These are phyloP conservation scores for Brachyhypopomus gauderio DNA, from an alignment of 2,113 vertebrate species.

Conservation along the genomic window DNA sequence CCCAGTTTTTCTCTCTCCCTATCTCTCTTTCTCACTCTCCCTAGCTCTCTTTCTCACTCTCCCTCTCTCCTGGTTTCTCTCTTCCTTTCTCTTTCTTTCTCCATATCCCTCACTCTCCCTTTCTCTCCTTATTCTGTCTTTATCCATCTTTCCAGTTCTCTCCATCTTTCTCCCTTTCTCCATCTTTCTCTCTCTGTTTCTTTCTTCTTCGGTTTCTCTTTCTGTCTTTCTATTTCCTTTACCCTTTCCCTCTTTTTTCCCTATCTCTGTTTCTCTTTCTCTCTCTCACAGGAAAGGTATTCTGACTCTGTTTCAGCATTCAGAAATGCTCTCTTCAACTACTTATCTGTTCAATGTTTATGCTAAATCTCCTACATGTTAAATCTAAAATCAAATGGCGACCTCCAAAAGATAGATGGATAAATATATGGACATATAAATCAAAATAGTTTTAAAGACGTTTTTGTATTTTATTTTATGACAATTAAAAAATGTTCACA, in stretches of 20 bases:
- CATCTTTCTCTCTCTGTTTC: conserved; percentile 18
- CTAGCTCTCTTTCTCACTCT: conserved; percentile 62
- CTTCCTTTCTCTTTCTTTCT: background rate
- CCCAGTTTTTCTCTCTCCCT: conserved; percentile 49
- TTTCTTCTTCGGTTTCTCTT: conserved; percentile 5
- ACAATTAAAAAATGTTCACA: background rate
- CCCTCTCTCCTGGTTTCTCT: conserved; percentile 5
- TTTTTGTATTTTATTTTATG: background rate
- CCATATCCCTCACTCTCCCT: background rate
- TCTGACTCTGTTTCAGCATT: background rate
- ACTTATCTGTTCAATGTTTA: conserved; percentile 2
- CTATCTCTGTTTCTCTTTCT: background rate
- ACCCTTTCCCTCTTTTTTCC: background rate
- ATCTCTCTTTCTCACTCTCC: conserved; percentile 25
- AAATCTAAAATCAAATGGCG: too few relatives aligned
- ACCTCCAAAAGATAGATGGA: too few relatives aligned
- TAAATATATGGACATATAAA: too few relatives aligned
- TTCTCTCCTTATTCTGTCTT: conserved; percentile 43
- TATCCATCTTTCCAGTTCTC: conserved; percentile 48
- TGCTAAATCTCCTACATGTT: too few relatives aligned
- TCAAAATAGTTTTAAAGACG: background rate
- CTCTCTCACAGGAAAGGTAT: background rate
- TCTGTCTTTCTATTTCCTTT: background rate
- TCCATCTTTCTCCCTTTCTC: conserved; percentile 57
- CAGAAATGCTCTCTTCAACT: conserved; percentile 23